Evolutionary conservation across 1,140 invertebrate genomes (phyloP).

Genomic region (Lepidurus packardi): DNA sequence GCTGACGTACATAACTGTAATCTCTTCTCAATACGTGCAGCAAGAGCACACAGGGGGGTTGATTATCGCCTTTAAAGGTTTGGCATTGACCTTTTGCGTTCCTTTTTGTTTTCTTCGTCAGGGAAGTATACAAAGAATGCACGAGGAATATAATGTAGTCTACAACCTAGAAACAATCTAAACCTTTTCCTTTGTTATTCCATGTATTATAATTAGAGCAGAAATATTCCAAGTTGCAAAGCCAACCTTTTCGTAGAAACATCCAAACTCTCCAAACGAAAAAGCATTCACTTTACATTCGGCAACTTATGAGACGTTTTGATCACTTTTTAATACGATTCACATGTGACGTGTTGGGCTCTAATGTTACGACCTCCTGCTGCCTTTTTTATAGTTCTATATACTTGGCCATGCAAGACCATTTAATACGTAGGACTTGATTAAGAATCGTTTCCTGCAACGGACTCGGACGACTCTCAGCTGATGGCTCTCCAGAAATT

Average conservation of each 20-base stretch:
- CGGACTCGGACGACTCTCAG: not conserved
- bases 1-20: not conserved
- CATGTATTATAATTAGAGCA: not conserved
- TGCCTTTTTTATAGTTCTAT: not conserved
- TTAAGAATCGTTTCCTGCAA: not conserved
- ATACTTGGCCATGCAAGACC: not conserved
- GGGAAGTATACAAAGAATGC: not conserved
- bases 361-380: not conserved
- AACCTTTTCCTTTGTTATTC: not conserved
- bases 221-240: no score
- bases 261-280: not conserved
- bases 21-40: conserved; percentile 8
- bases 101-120: not conserved
- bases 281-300: not conserved
- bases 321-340: conserved; percentile 1
- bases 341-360: not conserved
- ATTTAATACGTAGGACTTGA: not conserved
- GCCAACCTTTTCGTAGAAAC: no score
- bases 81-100: not conserved
- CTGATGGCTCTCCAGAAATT: not conserved
- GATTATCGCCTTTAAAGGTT: not conserved
- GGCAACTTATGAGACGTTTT: not conserved
- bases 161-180: not conserved
- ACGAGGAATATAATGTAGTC: no score
- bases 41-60: not conserved